Evolutionary conservation across 2,888 invertebrate genomes (phyloP).

Genomic region (Ichneumoninae sp.): DNA sequence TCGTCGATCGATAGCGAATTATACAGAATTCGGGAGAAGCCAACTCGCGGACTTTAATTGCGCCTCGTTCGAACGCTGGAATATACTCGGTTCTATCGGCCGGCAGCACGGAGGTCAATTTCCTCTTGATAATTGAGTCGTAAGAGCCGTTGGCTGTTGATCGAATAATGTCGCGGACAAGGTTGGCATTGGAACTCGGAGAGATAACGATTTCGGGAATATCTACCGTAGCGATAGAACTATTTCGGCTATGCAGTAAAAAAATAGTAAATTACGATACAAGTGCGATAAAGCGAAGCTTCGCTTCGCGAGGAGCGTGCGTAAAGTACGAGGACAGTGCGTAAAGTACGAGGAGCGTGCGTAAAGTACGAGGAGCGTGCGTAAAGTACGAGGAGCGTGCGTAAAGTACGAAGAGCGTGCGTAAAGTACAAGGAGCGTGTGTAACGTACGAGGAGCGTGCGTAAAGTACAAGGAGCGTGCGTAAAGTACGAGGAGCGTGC

Average conservation of each 20-base stretch:
- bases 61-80: constrained; percentile 4
- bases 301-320: no score
- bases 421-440: no score
- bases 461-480: no score
- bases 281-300: not conserved
- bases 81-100: constrained; percentile 21
- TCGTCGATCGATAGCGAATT: constrained; percentile 46
- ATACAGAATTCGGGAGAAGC: constrained; percentile 39
- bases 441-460: no score
- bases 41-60: constrained; percentile 50
- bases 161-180: constrained; percentile 40
- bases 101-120: constrained; percentile 55
- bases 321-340: no score
- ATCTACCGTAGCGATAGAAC: not conserved
- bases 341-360: no score
- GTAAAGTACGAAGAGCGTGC: no score
- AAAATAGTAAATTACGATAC: not conserved
- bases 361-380: no score
- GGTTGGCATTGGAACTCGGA: constrained; percentile 25
- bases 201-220: constrained; percentile 45
- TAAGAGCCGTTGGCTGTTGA: constrained; percentile 12
- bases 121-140: constrained; percentile 64
- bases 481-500: no score
- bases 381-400: no score
- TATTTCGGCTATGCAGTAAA: not conserved